These are phyloP conservation scores for Silurus lanzhouensis DNA, from an alignment of 2,797 vertebrate species.

Conservation along the genomic window DNA sequence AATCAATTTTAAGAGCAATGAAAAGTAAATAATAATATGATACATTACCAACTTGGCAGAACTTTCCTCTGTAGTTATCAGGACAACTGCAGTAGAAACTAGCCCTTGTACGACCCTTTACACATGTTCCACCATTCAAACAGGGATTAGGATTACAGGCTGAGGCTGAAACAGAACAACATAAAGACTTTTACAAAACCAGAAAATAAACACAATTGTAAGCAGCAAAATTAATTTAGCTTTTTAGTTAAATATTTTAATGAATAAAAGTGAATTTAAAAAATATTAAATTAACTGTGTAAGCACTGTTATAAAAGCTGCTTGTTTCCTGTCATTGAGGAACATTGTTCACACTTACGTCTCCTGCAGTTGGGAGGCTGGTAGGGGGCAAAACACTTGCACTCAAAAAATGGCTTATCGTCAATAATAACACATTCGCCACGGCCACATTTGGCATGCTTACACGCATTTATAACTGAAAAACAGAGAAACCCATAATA, in stretches of 20 bases:
- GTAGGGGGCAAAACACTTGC: conserved; percentile 66
- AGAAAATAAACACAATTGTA: not conserved
- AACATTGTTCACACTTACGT: conserved; percentile 51
- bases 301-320: not conserved
- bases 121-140: conserved; percentile 66
- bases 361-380: conserved; percentile 62
- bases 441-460: conserved; percentile 58
- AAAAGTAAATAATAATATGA: not conserved
- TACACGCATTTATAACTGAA: conserved; percentile 66
- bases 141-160: conserved; percentile 67
- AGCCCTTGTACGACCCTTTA: conserved; percentile 46
- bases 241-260: not conserved
- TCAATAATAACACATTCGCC: conserved; percentile 64
- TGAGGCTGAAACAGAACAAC: conserved; percentile 52
- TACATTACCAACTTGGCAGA: conserved; percentile 66
- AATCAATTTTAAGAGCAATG: not conserved
- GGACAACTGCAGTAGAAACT: conserved; percentile 63
- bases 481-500: conserved; percentile 5
- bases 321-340: not conserved
- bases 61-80: conserved; percentile 58
- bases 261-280: not conserved
- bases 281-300: not conserved
- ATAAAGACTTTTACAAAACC: not conserved
- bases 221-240: not conserved
- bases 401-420: conserved; percentile 65